Conservation (phyloP, 2,113 vertebrate species). For the Damaliscus lunatus region DNA sequence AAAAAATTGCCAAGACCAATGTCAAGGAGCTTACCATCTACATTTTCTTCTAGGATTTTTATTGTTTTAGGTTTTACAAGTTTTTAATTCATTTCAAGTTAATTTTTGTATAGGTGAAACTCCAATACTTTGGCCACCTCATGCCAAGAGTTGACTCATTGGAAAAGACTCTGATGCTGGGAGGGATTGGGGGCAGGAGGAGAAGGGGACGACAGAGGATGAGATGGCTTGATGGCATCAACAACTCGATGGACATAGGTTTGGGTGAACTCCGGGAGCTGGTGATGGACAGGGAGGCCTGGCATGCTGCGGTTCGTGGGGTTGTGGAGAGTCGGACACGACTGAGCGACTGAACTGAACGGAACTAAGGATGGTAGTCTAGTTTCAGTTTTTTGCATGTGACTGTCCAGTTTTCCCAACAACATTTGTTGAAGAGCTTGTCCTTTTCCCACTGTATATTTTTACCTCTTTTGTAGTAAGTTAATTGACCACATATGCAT, state of each 20-base stretch:
- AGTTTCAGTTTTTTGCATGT: neutral
- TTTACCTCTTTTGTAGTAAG: neutral
- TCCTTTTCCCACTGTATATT: neutral
- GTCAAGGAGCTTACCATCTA: neutral
- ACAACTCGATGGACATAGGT: too few relatives aligned
- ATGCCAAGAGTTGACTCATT: too few relatives aligned
- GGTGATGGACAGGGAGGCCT: too few relatives aligned
- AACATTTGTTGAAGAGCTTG: neutral
- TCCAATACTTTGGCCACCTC: too few relatives aligned
- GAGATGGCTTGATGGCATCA: too few relatives aligned
- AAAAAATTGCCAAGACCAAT: neutral
- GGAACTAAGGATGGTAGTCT: neutral
- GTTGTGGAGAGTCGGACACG: accelerated
- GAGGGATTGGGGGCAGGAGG: too few relatives aligned
- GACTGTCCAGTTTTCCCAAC: neutral
- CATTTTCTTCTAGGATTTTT: neutral
- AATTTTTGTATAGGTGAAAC: neutral
- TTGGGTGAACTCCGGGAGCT: too few relatives aligned
- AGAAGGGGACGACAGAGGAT: too few relatives aligned
- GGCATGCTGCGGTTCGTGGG: too few relatives aligned
- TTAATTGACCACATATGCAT: neutral
- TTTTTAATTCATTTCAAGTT: neutral
- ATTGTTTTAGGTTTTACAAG: neutral
- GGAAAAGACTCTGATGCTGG: too few relatives aligned
- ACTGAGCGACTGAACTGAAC: too few relatives aligned